Conservation (phyloP, 2,113 vertebrate species). For the Tympanuchus pallidicinctus region DNA sequence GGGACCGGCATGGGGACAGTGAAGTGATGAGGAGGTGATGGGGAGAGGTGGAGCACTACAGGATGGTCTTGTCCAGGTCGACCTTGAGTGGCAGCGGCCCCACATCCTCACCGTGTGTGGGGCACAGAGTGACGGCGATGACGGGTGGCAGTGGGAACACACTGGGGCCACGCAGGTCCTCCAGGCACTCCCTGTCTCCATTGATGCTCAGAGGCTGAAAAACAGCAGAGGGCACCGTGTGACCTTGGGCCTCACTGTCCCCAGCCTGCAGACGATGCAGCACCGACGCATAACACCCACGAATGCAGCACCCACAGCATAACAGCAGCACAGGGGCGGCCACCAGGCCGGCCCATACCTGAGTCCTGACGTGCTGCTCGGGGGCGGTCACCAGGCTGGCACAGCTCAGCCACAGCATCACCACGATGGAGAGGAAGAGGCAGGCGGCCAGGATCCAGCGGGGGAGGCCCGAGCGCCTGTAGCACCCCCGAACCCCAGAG, state of each 20-base stretch:
- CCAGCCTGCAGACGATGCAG: accelerated
- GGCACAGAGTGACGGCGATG: slow-evolving; percentile 81
- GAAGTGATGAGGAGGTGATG: background rate
- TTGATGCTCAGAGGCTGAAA: slow-evolving; percentile 89
- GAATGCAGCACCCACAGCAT: accelerated
- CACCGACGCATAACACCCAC: accelerated
- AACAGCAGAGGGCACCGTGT: background rate
- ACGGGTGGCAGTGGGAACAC: slow-evolving; percentile 83
- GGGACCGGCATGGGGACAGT: accelerated
- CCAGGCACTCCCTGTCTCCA: slow-evolving; percentile 90
- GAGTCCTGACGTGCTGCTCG: slow-evolving; percentile 91
- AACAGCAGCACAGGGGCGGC: accelerated
- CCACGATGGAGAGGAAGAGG: slow-evolving; percentile 94
- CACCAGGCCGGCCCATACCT: slow-evolving; percentile 74
- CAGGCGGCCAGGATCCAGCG: slow-evolving; percentile 96
- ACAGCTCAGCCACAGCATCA: slow-evolving; percentile 98
- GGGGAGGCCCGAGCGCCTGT: slow-evolving; percentile 93
- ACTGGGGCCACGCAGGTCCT: slow-evolving; percentile 80
- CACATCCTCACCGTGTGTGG: slow-evolving; percentile 77
- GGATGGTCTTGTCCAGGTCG: slow-evolving; percentile 86
- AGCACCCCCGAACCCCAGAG: slow-evolving; percentile 40
- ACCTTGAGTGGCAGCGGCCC: slow-evolving; percentile 91
- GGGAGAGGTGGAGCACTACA: slow-evolving; percentile 64
- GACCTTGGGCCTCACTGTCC: accelerated
- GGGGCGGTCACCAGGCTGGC: slow-evolving; percentile 93